phyloP scores from a whole-genome alignment of 2,797 vertebrate species.

The Streptopelia turtur region DNA sequence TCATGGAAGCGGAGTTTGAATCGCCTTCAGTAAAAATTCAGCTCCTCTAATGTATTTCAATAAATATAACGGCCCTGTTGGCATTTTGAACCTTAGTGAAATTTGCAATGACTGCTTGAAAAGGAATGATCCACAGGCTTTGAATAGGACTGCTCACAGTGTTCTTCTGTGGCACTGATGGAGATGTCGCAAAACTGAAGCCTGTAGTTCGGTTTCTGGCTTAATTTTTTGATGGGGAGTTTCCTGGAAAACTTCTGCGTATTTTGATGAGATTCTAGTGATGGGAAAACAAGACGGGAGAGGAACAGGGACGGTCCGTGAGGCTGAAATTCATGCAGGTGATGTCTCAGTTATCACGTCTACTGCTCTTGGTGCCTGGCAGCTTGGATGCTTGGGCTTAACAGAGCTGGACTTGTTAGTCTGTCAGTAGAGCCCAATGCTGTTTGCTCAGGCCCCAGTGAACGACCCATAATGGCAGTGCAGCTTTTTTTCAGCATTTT shows the following conservation, averaged over 20 bases:
- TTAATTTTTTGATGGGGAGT: neutral
- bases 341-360: rapidly evolving
- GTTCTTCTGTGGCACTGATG: no score
- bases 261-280: neutral
- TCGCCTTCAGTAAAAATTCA: neutral
- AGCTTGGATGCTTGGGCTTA: neutral
- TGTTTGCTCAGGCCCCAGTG: neutral
- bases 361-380: neutral
- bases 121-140: rapidly evolving
- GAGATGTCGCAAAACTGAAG: neutral
- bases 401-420: neutral
- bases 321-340: neutral
- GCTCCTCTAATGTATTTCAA: neutral
- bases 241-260: neutral
- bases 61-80: neutral
- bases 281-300: neutral
- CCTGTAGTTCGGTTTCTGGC: neutral
- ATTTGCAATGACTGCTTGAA: neutral
- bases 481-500: neutral
- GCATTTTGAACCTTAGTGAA: neutral
- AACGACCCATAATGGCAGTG: neutral
- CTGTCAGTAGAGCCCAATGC: neutral
- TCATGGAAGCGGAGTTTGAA: neutral
- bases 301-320: neutral
- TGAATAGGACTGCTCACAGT: neutral